phyloP scores from a whole-genome alignment of 2,888 invertebrate genomes.

The Augochlorella aurata region DNA sequence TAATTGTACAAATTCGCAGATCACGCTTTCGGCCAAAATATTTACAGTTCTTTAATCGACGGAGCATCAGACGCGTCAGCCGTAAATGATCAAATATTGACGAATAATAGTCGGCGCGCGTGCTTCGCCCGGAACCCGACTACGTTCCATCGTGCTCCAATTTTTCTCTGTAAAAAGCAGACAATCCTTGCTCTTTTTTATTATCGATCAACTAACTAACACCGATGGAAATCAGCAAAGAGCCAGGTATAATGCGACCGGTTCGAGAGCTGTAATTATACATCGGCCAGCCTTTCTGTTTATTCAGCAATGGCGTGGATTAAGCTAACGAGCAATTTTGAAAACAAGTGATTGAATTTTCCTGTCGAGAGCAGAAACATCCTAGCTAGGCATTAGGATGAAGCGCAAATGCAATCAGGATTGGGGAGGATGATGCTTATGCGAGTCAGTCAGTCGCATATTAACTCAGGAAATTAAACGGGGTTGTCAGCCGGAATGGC shows the following conservation, averaged over 20 bases:
- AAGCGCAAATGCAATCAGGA: conserved; percentile 59
- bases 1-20: neutral
- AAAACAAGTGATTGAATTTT: conserved; percentile 55
- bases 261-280: conserved; percentile 43
- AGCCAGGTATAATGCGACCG: conserved; percentile 32
- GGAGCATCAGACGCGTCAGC: neutral
- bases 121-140: neutral
- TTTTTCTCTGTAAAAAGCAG: neutral
- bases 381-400: conserved; percentile 37
- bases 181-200: neutral
- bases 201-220: conserved; percentile 15
- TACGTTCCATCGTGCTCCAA: neutral
- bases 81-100: conserved; percentile 4
- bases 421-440: conserved; percentile 43
- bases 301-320: conserved; percentile 38
- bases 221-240: neutral
- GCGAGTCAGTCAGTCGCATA: conserved; percentile 60
- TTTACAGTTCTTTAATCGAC: neutral
- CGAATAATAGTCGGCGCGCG: neutral
- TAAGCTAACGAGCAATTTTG: conserved; percentile 51
- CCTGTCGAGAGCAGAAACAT: conserved; percentile 37
- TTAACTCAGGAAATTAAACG: conserved; percentile 73
- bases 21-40: neutral
- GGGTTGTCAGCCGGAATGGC: conserved; percentile 50
- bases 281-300: conserved; percentile 39